These are phyloP conservation scores for Meiosimyza decipiens DNA, from an alignment of 2,888 invertebrate species.

Conservation along the genomic window DNA sequence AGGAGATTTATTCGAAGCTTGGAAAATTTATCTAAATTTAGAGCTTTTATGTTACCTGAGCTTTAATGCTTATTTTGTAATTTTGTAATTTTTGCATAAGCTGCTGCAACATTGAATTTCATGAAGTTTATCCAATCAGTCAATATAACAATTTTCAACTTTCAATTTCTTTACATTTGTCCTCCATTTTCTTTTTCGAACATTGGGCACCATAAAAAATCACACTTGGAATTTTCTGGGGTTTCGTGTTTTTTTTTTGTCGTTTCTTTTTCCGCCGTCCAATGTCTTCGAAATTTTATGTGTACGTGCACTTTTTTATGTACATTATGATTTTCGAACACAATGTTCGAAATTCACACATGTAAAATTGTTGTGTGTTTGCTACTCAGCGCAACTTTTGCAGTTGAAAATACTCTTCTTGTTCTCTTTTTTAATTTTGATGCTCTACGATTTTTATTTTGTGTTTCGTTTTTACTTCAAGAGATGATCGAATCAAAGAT, in stretches of 20 bases:
- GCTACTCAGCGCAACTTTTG: not conserved
- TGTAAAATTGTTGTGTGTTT: not conserved
- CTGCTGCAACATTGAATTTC: conserved; percentile 6
- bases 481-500: not conserved
- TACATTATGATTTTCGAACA: conserved; percentile 32
- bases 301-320: conserved; percentile 23
- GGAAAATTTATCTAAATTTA: not conserved
- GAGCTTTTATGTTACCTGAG: not conserved
- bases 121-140: not conserved
- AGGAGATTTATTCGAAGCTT: not conserved
- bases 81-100: not conserved
- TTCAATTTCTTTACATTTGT: not conserved
- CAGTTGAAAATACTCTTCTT: not conserved
- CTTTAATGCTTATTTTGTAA: not conserved
- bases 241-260: conserved; percentile 7
- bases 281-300: conserved; percentile 5
- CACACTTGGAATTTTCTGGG: conserved; percentile 22
- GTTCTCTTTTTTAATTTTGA: not conserved
- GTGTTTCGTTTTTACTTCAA: not conserved
- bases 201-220: conserved; percentile 6
- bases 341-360: not conserved
- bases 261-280: not conserved
- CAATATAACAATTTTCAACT: not conserved
- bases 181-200: conserved; percentile 33
- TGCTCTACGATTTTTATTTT: not conserved